Evolutionary conservation across 1,140 invertebrate genomes (phyloP).

Genomic region (Papilio polytes): DNA sequence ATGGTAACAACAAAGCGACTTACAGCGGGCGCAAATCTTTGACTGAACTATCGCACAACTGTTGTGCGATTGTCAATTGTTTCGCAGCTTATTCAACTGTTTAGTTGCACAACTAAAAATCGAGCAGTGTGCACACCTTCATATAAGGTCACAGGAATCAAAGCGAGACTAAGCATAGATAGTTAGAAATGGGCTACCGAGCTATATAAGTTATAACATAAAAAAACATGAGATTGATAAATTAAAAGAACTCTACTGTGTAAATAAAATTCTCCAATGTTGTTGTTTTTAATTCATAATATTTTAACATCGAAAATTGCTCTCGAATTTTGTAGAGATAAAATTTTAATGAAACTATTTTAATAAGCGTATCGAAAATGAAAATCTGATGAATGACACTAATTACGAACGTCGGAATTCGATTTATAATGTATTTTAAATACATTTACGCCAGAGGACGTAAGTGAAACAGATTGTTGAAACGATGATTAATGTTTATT

Average conservation of each 20-base stretch:
- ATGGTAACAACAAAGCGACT: too few species aligned
- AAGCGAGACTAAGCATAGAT: too few species aligned
- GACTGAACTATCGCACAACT: too few species aligned
- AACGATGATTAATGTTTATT: slow-evolving; percentile 16
- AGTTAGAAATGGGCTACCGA: too few species aligned
- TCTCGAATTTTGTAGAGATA: neutral
- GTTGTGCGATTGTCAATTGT: too few species aligned
- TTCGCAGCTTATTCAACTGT: too few species aligned
- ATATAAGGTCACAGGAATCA: too few species aligned
- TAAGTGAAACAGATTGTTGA: slow-evolving; percentile 31
- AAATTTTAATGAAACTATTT: slow-evolving; percentile 30
- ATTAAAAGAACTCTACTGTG: neutral
- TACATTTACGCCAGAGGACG: slow-evolving; percentile 19
- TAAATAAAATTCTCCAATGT: neutral
- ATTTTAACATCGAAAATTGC: slow-evolving; percentile 18
- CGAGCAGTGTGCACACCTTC: too few species aligned
- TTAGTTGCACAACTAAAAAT: too few species aligned
- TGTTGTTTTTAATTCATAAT: slow-evolving; percentile 11
- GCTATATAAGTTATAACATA: too few species aligned
- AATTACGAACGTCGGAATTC: slow-evolving; percentile 26
- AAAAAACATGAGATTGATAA: neutral
- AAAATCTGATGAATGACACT: slow-evolving; percentile 37
- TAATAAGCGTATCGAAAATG: slow-evolving; percentile 30
- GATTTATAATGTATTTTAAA: slow-evolving; percentile 34
- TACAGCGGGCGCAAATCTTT: too few species aligned